A percentile compares a stretch with the other conserved stretches of the same genome.
These are phyloP conservation scores for Dendrophyllia cribrosa DNA, from an alignment of 64 coral and sea anemone genomes.

Conservation along the genomic window DNA sequence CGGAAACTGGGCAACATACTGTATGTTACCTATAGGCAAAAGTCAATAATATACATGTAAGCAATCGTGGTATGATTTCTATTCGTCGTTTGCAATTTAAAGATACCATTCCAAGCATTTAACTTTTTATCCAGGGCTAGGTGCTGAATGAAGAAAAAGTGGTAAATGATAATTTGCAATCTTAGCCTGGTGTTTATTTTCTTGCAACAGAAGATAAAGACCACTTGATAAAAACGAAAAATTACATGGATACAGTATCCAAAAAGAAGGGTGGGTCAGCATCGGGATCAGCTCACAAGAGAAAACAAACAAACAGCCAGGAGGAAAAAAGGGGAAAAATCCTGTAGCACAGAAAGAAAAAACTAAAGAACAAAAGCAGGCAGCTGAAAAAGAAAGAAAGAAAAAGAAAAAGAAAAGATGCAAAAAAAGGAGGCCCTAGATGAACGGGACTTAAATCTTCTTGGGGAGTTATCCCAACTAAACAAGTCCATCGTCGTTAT, in stretches of 20 bases:
- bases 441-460: slow-evolving; percentile 64
- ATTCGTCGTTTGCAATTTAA: too few relatives aligned
- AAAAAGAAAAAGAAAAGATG: slow-evolving; percentile 53
- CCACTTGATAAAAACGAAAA: slow-evolving; percentile 31
- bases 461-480: slow-evolving; percentile 42
- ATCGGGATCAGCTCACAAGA: not conserved
- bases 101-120: too few relatives aligned
- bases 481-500: slow-evolving; percentile 51
- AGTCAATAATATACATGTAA: too few relatives aligned
- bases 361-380: slow-evolving; percentile 26
- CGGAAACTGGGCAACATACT: too few relatives aligned
- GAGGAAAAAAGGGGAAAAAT: not conserved
- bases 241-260: slow-evolving; percentile 23
- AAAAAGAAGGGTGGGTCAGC: not conserved
- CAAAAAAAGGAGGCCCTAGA: slow-evolving; percentile 67
- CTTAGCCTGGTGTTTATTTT: too few relatives aligned
- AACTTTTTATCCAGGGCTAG: too few relatives aligned
- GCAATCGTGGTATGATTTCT: too few relatives aligned
- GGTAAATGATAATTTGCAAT: too few relatives aligned
- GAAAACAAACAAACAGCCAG: slow-evolving; percentile 3
- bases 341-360: not conserved
- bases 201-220: slow-evolving; percentile 53
- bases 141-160: too few relatives aligned
- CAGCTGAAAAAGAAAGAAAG: slow-evolving; percentile 7
- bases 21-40: too few relatives aligned